phyloP scores from a whole-genome alignment of 2,113 vertebrate species.

The Vimba vimba region DNA sequence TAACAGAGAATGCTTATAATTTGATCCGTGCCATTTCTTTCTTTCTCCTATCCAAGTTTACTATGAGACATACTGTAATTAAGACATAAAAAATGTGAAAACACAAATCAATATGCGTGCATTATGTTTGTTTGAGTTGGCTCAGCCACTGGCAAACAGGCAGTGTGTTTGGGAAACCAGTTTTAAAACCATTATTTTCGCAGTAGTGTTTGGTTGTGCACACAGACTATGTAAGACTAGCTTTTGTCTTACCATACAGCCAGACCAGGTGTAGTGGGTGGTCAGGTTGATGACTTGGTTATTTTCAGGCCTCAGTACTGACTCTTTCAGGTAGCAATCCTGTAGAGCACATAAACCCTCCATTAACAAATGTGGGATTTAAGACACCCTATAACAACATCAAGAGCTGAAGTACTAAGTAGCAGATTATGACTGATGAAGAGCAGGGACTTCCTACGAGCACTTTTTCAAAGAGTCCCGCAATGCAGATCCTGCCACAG shows the following conservation, averaged over 20 bases:
- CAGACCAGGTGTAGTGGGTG: slow-evolving; percentile 91
- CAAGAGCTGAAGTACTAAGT: slow-evolving; percentile 12
- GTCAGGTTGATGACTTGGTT: slow-evolving; percentile 96
- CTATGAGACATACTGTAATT: neutral
- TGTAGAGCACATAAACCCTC: slow-evolving; percentile 57
- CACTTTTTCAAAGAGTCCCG: neutral
- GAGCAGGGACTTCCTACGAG: neutral
- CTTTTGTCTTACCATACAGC: slow-evolving; percentile 82
- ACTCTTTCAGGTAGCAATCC: slow-evolving; percentile 91
- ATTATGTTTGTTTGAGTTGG: neutral
- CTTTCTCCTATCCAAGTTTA: neutral
- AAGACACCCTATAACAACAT: slow-evolving; percentile 14
- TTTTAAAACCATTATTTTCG: neutral
- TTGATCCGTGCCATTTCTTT: neutral
- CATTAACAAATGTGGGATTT: neutral
- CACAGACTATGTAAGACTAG: neutral
- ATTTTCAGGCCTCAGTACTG: slow-evolving; percentile 88
- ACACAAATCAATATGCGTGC: no score
- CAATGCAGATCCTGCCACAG: neutral
- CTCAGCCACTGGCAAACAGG: neutral
- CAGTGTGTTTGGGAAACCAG: neutral
- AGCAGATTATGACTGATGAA: slow-evolving; percentile 14
- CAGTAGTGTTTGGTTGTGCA: neutral
- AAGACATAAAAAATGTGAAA: neutral
- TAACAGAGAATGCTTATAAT: neutral